Evolutionary conservation across 37 sponge, comb jelly and placozoan species (phyloP), one percentile per base, ranked within the genome.

Genomic region (Halichondria panicea): DNA sequence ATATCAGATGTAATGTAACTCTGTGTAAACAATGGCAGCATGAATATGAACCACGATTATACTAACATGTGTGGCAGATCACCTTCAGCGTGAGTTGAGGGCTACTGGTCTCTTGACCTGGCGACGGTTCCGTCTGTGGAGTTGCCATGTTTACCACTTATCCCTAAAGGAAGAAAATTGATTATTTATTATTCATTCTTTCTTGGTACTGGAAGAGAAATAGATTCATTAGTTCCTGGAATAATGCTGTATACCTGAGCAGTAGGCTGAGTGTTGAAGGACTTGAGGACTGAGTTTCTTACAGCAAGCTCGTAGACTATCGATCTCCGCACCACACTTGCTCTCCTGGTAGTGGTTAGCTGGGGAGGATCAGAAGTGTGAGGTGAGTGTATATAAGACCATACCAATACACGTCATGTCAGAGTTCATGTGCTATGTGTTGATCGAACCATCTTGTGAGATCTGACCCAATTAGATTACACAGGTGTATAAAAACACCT

Each of bases 281-380:
- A 74, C 33, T 21, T 77, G 41, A 57, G 59, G 71, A 12, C 27
- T 70, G 33, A 88, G 60, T 41, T 65, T 78, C 46, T 63, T 37
- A 43, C 88, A 88, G 77, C 88, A 88, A 19, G 21, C 30, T 2
- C 30, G n/a, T 18, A 81, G 57, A 0, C 78, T 65, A 4, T 59
- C 50, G 5, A 88, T 36, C 41, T 81, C 78, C 21, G 50, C 33
- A 32, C 4, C n/a, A 33, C 88, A 88, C 44, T 28, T 44, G 43
- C 69, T 76, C 39, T 81, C 78, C 88, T 81, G 76, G 50, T 88
- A 88, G 59, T 62, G 57, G 66, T 88, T 58, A 30, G 78, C 88
- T 88, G 36, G 5, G 24, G 38, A 61, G 11, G 22, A 35, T 39
- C 8, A 36, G 66, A 64, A 60, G 54, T 28, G 9, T 11, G 48